Base-by-base conservation (phyloP, 23 tunicate genomes). In the Halocynthia aurantium region DNA sequence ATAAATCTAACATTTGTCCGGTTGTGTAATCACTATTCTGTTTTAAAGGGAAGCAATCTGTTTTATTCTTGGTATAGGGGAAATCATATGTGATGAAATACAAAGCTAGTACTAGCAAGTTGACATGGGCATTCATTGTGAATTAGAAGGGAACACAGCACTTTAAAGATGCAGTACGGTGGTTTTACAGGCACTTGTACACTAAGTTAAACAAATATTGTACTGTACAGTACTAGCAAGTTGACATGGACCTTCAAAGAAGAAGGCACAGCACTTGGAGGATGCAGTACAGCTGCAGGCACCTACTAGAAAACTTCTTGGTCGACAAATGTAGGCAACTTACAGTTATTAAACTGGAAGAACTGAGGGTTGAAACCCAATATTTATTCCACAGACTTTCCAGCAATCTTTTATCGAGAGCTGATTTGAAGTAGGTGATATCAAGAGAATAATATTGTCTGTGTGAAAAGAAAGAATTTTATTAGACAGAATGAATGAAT, bases 311-410 rank as follows among this genome's bases (percentile, higher is more conserved):
- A 0, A 31, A 31, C 44, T 31, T 31, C 44, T 31, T 4, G 44
- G 4, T 31, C 4, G 44, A 31, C 1, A 31, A 31, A 31, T 31
- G 44, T 31, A 31, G 1, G 20, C 31, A n/a, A 69, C 81, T 73
- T n/a, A 71, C 83, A 52, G 95, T 89, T 6, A 81, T 10, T 61
- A 96, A 64, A 61, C 88, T 85, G 0, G 99, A 96, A 21, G 86
- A 87, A 72, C 96, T 84, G 12, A 96, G 58, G 0, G 99, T 96
- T 7, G 99, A 89, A 17, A 91, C 87, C 99, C 99, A 96, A 70
- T 96, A 96, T 70, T 90, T 96, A 52, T 96, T 96, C 99, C 99
- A 96, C 49, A 96, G 64, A 40, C 93, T 85, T 70, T 96, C 95
- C 50, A 96, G 70, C 62, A 96, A 52, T 54, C 75, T 67, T 70